phyloP scores from a whole-genome alignment of 2,888 invertebrate species.

The Elegia similella region DNA sequence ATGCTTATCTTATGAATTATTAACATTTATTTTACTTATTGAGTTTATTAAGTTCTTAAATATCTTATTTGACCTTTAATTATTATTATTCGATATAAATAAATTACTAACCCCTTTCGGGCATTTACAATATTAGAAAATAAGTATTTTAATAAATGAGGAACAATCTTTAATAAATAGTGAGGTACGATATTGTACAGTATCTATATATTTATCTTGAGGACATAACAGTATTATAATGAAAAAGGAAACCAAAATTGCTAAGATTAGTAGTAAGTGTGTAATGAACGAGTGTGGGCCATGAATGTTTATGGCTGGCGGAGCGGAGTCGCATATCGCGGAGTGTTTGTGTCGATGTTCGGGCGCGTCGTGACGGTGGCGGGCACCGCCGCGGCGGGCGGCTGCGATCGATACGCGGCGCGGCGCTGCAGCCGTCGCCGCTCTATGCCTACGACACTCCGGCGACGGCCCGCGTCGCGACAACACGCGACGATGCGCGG shows the following conservation, averaged over 20 bases:
- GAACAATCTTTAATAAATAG: no score
- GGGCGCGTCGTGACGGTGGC: conserved; percentile 28
- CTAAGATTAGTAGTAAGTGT: neutral
- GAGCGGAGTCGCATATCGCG: neutral
- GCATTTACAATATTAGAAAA: no score
- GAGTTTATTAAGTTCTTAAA: no score
- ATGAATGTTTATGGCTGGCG: conserved; percentile 33
- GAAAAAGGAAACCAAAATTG: neutral
- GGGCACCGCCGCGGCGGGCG: conserved; percentile 47
- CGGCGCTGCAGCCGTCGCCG: conserved; percentile 60
- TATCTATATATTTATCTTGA: neutral
- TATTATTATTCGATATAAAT: no score
- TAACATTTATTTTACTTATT: no score
- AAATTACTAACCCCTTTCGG: no score
- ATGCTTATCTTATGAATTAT: no score
- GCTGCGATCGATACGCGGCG: conserved; percentile 65
- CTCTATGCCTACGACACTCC: conserved; percentile 43
- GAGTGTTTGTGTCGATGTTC: conserved; percentile 25
- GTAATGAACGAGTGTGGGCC: conserved; percentile 36
- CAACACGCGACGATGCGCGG: conserved; percentile 76
- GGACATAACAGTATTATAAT: neutral
- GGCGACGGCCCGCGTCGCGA: conserved; percentile 58
- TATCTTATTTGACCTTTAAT: no score
- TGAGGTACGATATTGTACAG: no score
- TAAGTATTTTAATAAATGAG: no score